Evolutionary conservation across 2,113 vertebrate species (phyloP).

Genomic region (Atherinomorus stipes): DNA sequence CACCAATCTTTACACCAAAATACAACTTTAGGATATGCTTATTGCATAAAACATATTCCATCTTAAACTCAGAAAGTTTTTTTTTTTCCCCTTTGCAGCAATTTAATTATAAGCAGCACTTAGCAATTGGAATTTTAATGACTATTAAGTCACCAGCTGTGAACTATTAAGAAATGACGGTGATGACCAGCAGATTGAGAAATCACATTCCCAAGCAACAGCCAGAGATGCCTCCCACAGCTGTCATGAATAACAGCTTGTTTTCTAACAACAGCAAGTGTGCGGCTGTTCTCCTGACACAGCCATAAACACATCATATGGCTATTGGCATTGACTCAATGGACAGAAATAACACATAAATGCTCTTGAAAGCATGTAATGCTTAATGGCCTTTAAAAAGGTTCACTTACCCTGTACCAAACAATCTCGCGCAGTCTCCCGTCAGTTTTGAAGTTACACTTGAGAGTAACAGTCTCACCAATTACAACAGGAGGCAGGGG

Average conservation of each 20-base stretch:
- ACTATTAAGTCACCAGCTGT: conserved; percentile 76
- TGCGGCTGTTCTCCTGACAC: conserved; percentile 6
- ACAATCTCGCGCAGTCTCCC: conserved; percentile 97
- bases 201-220: conserved; percentile 60
- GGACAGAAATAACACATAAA: conserved; percentile 7
- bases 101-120: conserved; percentile 64
- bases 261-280: conserved; percentile 36
- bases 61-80: conserved; percentile 18
- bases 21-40: conserved; percentile 6
- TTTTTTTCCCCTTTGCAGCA: conserved; percentile 31
- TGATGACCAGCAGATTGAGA: conserved; percentile 72
- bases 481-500: conserved; percentile 96
- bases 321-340: conserved; percentile 18
- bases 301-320: conserved; percentile 29
- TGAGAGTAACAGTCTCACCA: conserved; percentile 96
- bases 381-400: conserved; percentile 22
- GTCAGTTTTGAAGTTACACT: conserved; percentile 99
- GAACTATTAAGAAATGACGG: conserved; percentile 74
- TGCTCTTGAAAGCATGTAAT: background rate
- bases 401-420: conserved; percentile 95
- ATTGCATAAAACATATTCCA: conserved; percentile 16
- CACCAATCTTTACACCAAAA: conserved; percentile 2
- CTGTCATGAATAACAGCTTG: conserved; percentile 52
- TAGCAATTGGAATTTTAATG: conserved; percentile 68
- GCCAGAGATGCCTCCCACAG: conserved; percentile 53